Evolutionary conservation across 2,797 vertebrate genomes (phyloP).

Genomic region (Gila robusta): DNA sequence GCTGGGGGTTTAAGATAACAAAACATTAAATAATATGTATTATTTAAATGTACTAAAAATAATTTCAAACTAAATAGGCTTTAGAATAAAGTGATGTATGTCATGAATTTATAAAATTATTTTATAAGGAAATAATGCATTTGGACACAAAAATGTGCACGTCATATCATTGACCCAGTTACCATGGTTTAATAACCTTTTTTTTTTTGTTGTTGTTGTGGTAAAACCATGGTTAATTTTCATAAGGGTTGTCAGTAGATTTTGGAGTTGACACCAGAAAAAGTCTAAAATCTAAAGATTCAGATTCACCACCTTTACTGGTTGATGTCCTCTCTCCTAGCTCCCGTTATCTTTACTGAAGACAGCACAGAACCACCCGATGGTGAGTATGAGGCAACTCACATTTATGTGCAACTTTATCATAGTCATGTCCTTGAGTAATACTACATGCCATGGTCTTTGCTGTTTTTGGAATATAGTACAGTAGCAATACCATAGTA

Average conservation of each 20-base stretch:
- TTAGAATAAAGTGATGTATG: no score
- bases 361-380: slow-evolving; percentile 97
- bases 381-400: slow-evolving; percentile 83
- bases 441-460: background rate
- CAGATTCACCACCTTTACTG: background rate
- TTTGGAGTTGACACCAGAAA: background rate
- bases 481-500: background rate
- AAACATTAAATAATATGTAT: no score
- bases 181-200: no score
- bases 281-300: background rate
- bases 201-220: background rate
- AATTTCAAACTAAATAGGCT: no score
- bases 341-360: slow-evolving; percentile 94
- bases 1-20: no score
- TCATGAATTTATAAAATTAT: no score
- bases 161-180: no score
- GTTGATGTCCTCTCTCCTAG: slow-evolving; percentile 69
- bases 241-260: background rate
- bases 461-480: background rate
- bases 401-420: background rate
- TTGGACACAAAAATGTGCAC: no score
- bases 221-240: background rate
- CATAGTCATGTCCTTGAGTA: background rate
- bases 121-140: no score
- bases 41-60: no score